A percentile compares a stretch with the other conserved stretches of the same genome.
phyloP scores from a whole-genome alignment of 2,797 vertebrate genomes.

The Nothura maculosa region DNA sequence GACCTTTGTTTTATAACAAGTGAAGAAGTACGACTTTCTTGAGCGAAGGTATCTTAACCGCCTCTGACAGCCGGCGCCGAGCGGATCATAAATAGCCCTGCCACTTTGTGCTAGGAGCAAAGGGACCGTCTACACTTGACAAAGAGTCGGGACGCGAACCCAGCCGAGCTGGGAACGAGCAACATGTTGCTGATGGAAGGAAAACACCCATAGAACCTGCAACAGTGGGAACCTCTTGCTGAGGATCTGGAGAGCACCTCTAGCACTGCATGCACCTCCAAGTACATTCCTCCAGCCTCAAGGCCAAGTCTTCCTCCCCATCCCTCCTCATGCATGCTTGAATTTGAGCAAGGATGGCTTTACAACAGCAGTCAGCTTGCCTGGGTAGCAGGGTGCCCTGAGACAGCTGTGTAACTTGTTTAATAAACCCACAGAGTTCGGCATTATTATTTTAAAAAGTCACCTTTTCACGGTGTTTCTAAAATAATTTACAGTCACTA shows the following conservation, averaged over 20 bases:
- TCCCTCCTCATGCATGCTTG: neutral
- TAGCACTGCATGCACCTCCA: neutral
- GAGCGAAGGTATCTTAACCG: conserved; percentile 41
- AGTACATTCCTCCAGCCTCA: neutral
- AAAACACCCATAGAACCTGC: neutral
- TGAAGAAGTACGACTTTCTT: neutral
- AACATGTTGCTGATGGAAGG: neutral
- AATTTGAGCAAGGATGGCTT: neutral
- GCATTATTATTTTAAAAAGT: neutral
- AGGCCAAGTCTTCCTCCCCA: neutral
- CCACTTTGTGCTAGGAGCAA: neutral
- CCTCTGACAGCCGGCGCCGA: conserved; percentile 39
- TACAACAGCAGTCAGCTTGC: neutral
- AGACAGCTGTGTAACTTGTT: neutral
- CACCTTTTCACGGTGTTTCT: neutral
- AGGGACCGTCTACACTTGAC: neutral
- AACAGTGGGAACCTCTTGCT: fast-evolving
- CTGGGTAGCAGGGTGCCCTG: neutral
- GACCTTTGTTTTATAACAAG: conserved; percentile 48
- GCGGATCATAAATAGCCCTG: conserved; percentile 31
- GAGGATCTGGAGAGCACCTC: neutral
- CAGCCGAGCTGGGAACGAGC: neutral
- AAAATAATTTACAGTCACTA: conserved; percentile 41
- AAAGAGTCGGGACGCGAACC: neutral
- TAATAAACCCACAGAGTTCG: neutral